Evolutionary conservation across 2,888 invertebrate species (phyloP), one percentile per base, ranked within the genome.

Genomic region (Linnaemya vulpina): DNA sequence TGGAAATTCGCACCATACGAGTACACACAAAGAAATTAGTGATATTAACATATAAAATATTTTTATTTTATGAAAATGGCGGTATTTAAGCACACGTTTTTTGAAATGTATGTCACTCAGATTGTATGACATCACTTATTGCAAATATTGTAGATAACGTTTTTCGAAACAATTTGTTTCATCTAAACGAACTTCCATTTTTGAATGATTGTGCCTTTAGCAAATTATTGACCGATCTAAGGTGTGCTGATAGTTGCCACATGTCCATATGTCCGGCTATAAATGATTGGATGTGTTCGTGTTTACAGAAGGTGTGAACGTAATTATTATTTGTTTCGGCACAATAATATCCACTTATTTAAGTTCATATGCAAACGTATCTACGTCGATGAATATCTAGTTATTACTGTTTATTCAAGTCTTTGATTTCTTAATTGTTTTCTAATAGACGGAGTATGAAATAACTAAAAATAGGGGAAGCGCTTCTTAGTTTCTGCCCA

Each of bases 301-400:
- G 20, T 58, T 77, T 20, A 17, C 25, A 46, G 38, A 58, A 77
- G 77, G 77, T 77, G 77, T 68, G 77, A 77, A 68, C 60, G 3
- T 38, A 25, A 13, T 38, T 58, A 25, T 30, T 53, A 40, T 65
- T 67, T 46, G n/a, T 67, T 58, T 67, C n/a, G 11, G 11, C 22
- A 46, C 35, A n/a, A 35, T 11, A n/a, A 38, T 63, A 20, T 51
- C 13, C 38, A 3, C 5, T 1, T 11, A 55, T 25, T 22, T 55
- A 15, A 13, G 7, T 55, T 25, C 4, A 25, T 4, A 49, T 53
- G 11, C 11, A 20, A 1, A 20, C 3, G 10, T 53, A 11, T 3
- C 1, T 55, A 25, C 7, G 3, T 25, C 5, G n/a, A 3, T 38
- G 17, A 38, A n/a, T n/a, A 46, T 2, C 3, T 46, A 46, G 1